Percentiles rank a stretch among this genome's conserved stretches.
Evolutionary conservation across 1,140 invertebrate species (phyloP).

Genomic region (Anastrepha ludens): DNA sequence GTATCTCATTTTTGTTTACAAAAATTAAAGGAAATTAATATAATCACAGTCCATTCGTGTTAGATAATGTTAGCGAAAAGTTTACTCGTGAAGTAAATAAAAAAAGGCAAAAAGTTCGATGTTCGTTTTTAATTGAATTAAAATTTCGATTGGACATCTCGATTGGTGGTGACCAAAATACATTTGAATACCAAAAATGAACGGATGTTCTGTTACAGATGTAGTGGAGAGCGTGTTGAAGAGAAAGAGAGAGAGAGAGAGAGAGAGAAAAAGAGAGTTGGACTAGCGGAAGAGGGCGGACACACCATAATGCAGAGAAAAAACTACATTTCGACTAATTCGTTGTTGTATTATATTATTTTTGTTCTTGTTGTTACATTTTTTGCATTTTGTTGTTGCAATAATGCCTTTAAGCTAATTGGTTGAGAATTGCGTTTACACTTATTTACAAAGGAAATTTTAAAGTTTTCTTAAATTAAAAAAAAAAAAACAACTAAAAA

Average conservation of each 20-base stretch:
- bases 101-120: neutral
- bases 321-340: slow-evolving; percentile 37
- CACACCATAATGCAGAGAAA: neutral
- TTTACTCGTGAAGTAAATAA: neutral
- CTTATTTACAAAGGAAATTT: slow-evolving; percentile 30
- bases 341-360: slow-evolving; percentile 40
- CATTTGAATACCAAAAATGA: neutral
- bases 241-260: neutral
- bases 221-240: neutral
- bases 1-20: slow-evolving; percentile 26
- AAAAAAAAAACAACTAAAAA: slow-evolving; percentile 41
- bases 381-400: neutral
- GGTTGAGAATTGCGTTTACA: neutral
- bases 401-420: neutral
- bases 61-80: slow-evolving; percentile 35
- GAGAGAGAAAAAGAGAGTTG: neutral
- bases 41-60: slow-evolving; percentile 48
- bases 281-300: neutral
- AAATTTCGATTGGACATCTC: too few relatives aligned
- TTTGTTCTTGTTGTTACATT: neutral
- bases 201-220: neutral
- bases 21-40: slow-evolving; percentile 30
- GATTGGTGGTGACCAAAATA: too few relatives aligned
- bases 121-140: neutral
- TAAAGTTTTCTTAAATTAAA: slow-evolving; percentile 1